Evolutionary conservation across 2,113 vertebrate species (phyloP).

Genomic region (Phaethornis superciliosus): DNA sequence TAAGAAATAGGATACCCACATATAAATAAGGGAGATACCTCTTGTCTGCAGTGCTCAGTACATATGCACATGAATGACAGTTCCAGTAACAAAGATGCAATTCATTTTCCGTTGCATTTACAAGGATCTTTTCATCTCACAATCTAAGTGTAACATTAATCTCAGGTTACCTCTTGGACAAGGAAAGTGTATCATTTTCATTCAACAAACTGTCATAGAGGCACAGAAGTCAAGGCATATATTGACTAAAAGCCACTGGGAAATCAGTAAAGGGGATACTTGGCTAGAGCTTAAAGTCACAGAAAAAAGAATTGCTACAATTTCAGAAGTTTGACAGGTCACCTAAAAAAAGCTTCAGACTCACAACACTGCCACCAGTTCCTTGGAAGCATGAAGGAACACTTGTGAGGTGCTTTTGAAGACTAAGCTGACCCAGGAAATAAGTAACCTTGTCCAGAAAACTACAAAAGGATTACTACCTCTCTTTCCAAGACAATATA

Average conservation of each 20-base stretch:
- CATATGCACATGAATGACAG: neutral
- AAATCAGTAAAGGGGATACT: neutral
- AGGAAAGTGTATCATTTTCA: neutral
- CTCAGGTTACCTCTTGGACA: neutral
- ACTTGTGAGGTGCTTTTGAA: neutral
- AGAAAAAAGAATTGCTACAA: neutral
- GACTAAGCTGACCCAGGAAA: neutral
- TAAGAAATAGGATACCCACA: slow-evolving; percentile 5
- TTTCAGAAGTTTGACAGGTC: neutral
- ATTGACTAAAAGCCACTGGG: neutral
- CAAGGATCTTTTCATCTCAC: neutral
- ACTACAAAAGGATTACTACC: neutral
- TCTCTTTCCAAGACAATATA: neutral
- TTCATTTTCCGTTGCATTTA: neutral
- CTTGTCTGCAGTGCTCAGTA: neutral
- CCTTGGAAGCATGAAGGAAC: neutral
- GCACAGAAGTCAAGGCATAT: neutral
- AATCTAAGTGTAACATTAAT: neutral
- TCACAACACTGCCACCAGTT: neutral
- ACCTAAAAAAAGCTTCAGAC: neutral
- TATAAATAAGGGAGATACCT: neutral
- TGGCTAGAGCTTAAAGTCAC: neutral
- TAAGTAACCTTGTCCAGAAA: neutral
- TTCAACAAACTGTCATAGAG: neutral
- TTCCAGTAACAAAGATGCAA: neutral